Evolutionary conservation across 1,140 invertebrate genomes (phyloP), one percentile per base, ranked within the genome.

Genomic region (Cardiocondyla obscurior): DNA sequence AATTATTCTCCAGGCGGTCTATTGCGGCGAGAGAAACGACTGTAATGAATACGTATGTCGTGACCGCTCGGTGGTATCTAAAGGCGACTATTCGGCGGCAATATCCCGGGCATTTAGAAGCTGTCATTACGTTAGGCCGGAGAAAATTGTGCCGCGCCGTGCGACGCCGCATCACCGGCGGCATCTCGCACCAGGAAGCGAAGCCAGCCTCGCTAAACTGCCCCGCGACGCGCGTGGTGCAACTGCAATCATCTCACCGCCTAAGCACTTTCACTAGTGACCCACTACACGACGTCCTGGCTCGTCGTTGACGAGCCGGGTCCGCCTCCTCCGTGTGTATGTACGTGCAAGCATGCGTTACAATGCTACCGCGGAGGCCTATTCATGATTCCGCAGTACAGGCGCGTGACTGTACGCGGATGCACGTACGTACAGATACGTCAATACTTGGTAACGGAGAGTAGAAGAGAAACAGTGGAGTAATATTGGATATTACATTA

Each of bases 261-360:
- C 84, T 90, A 87, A 85, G 83, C 87, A 91, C 90, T 91, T 91
- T 91, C 90, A 91, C 90, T 90, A 88, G 84, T 91, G 90, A 91
- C 90, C 90, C 86, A 91, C 90, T 91, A 85, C 74, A 77, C 90
- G 87, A 76, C 84, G 85, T 89, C 84, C 82, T 84, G 73, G 81
- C 85, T 85, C 85, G 84, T 85, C 86, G 82, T 84, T 86, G 77
- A 89, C 86, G 77, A 83, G 76, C 19, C 19, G n/a, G 39, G 65
- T 0, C 55, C 46, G 65, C 42, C 44, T 72, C 28, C 36, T 42
- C 25, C 44, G 44, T 36, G 44, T 55, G 62, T 36, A 36, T 55
- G 62, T 64, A 19, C 46, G 46, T 39, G 53, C 25, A 25, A 46
- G 28, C 49, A 46, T 67, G 19, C 36, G 36, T 39, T 22, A 6